phyloP scores from a whole-genome alignment of 2,113 vertebrate species.

The Perognathus longimembris region DNA sequence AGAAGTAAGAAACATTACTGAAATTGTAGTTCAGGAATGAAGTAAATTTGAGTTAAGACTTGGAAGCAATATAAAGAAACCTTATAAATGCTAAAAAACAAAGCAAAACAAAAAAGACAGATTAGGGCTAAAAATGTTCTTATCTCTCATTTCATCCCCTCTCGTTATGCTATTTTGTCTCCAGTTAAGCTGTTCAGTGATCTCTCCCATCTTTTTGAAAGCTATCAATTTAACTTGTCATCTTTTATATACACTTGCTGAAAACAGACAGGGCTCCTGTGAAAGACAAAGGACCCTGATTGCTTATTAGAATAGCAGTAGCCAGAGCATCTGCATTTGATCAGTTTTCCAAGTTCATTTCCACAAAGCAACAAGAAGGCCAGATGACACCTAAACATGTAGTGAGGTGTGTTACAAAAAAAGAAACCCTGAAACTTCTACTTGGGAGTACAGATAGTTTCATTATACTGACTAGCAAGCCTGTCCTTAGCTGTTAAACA shows the following conservation, averaged over 20 bases:
- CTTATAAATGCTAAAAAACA: not conserved
- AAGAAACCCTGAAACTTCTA: not conserved
- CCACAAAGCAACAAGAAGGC: not conserved
- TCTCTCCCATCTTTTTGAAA: not conserved
- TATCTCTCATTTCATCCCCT: not conserved
- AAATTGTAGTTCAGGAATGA: not conserved
- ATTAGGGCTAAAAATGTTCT: not conserved
- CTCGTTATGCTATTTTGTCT: not conserved
- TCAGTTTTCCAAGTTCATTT: not conserved
- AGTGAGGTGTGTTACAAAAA: not conserved
- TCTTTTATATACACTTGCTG: not conserved
- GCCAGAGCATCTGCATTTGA: not conserved
- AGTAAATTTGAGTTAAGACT: not conserved
- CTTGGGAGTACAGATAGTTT: not conserved
- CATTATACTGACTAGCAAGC: not conserved
- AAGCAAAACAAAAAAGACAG: too few relatives aligned
- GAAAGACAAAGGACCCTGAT: not conserved
- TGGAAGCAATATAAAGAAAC: not conserved
- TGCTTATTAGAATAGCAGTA: not conserved
- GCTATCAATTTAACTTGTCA: not conserved
- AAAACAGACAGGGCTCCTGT: not conserved
- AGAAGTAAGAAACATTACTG: not conserved
- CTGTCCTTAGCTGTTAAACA: not conserved
- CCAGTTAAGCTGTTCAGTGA: not conserved
- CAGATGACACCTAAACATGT: not conserved